Conservation (phyloP, 2,888 invertebrate genomes). For the Drosophila pullipes region DNA sequence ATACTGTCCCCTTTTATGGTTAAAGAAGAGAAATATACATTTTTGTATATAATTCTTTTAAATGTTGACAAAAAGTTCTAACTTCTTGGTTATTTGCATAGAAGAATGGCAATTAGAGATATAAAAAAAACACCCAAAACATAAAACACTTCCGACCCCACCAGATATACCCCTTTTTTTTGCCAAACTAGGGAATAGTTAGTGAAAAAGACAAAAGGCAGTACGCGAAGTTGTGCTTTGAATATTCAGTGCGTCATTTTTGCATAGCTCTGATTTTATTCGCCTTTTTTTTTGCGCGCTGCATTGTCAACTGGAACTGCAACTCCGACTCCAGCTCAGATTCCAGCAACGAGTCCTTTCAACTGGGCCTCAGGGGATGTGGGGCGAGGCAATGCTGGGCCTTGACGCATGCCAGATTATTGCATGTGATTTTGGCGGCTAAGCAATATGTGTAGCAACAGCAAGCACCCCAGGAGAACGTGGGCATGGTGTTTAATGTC, state of each 20-base stretch:
- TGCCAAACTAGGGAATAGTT: background rate
- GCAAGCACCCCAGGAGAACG: background rate
- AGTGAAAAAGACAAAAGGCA: slow-evolving; percentile 21
- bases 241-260: slow-evolving; percentile 78
- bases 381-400: slow-evolving; percentile 5
- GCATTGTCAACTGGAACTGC: background rate
- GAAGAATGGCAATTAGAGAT: background rate
- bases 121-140: background rate
- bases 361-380: slow-evolving; percentile 13
- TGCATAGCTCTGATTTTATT: slow-evolving; percentile 28
- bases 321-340: background rate
- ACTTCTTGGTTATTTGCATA: background rate
- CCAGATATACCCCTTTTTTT: background rate
- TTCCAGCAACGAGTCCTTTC: slow-evolving; percentile 1
- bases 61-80: background rate
- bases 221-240: slow-evolving; percentile 68
- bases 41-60: too few relatives aligned
- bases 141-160: background rate
- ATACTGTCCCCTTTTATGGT: too few relatives aligned
- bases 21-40: too few relatives aligned
- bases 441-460: slow-evolving; percentile 17
- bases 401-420: slow-evolving; percentile 72
- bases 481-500: slow-evolving; percentile 53
- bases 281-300: slow-evolving; percentile 23
- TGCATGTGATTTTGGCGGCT: slow-evolving; percentile 59